Conservation (phyloP, 1,140 invertebrate genomes). For the Drosophila orena region DNA sequence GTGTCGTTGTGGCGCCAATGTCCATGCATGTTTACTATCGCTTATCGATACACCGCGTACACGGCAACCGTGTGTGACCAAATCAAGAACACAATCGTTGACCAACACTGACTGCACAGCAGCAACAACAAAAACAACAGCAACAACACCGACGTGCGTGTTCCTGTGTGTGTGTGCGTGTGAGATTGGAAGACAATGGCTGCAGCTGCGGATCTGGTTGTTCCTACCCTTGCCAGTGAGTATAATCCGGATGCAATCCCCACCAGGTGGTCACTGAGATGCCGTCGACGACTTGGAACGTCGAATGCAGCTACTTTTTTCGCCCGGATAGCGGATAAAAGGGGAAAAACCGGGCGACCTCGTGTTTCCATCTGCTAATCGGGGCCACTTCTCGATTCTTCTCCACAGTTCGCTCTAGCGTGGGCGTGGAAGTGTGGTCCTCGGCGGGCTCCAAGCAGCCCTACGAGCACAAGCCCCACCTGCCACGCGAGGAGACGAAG, state of each 20-base stretch:
- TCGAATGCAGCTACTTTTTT: background rate
- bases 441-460: constrained; percentile 74
- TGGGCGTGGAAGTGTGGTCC: constrained; percentile 82
- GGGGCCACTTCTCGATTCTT: constrained; percentile 10
- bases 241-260: constrained; percentile 32
- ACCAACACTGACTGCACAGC: constrained; percentile 66
- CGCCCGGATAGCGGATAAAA: background rate
- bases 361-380: constrained; percentile 55
- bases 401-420: constrained; percentile 83
- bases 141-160: constrained; percentile 40
- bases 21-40: constrained; percentile 63
- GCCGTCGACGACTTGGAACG: background rate
- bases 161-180: constrained; percentile 51
- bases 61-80: constrained; percentile 50
- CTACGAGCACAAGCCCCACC: constrained; percentile 86
- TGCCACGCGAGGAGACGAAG: constrained; percentile 88
- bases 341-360: constrained; percentile 29
- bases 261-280: background rate
- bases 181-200: constrained; percentile 84
- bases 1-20: constrained; percentile 62
- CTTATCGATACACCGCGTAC: constrained; percentile 62
- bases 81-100: constrained; percentile 49
- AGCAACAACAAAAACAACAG: constrained; percentile 32
- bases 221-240: constrained; percentile 84
- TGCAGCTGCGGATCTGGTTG: constrained; percentile 84